These are phyloP conservation scores for Nasonovia ribisnigri DNA, from an alignment of 2,888 invertebrate species.

Conservation along the genomic window DNA sequence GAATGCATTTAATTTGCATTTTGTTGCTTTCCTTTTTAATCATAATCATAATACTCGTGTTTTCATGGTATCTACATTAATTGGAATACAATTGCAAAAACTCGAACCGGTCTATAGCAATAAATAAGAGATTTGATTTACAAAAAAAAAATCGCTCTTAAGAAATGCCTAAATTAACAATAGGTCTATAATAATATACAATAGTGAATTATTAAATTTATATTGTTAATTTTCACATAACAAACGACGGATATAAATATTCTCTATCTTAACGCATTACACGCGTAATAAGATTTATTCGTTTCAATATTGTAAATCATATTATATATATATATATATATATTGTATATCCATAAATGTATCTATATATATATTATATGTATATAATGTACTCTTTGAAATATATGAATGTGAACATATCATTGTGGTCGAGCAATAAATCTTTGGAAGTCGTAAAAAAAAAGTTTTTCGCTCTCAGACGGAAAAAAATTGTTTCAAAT, in stretches of 20 bases:
- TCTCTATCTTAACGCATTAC: neutral
- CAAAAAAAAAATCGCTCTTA: neutral
- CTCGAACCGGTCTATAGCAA: neutral
- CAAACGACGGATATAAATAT: neutral
- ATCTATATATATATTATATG: neutral
- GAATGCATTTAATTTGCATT: too few relatives aligned
- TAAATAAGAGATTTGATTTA: neutral
- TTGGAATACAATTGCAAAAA: neutral
- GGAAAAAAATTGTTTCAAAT: constrained; percentile 50
- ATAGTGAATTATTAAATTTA: neutral
- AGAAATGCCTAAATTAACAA: neutral
- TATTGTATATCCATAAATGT: neutral
- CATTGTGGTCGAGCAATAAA: constrained; percentile 36
- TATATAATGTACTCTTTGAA: constrained; percentile 4
- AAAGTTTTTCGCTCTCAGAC: constrained; percentile 34
- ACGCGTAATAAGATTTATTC: neutral
- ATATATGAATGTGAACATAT: constrained; percentile 16
- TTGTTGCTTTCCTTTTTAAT: neutral
- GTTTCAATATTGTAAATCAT: constrained; percentile 47
- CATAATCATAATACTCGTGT: neutral
- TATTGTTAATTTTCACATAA: neutral
- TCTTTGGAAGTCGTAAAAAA: constrained; percentile 6
- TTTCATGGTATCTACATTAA: neutral
- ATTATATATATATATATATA: constrained; percentile 18
- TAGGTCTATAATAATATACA: neutral